phyloP scores from a whole-genome alignment of 2,113 vertebrate species.

The Oryzias celebensis region DNA sequence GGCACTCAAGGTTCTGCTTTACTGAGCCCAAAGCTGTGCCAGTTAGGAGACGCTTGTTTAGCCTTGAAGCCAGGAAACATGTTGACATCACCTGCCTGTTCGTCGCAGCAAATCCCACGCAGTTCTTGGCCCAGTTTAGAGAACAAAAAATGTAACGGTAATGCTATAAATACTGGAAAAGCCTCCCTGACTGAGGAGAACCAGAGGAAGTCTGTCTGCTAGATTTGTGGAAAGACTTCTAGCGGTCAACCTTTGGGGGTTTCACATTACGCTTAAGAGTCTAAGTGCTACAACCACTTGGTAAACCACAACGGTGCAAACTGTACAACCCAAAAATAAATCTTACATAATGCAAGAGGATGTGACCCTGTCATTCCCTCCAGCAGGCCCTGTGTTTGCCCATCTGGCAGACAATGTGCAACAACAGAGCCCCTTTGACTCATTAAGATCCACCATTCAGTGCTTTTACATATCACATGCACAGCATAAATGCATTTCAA shows the following conservation, averaged over 20 bases:
- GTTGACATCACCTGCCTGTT: slow-evolving; percentile 46
- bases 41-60: slow-evolving; percentile 27
- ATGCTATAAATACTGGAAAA: slow-evolving; percentile 27
- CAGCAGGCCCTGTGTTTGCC: slow-evolving; percentile 53
- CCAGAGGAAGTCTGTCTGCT: slow-evolving; percentile 13
- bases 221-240: slow-evolving; percentile 21
- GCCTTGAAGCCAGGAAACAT: slow-evolving; percentile 16
- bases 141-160: slow-evolving; percentile 13
- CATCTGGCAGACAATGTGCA: slow-evolving; percentile 62
- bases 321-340: slow-evolving; percentile 68
- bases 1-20: slow-evolving; percentile 30
- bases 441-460: slow-evolving; percentile 24
- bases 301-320: slow-evolving; percentile 56
- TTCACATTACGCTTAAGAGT: slow-evolving; percentile 38
- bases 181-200: slow-evolving; percentile 20
- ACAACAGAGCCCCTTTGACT: slow-evolving; percentile 31
- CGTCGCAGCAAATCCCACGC: slow-evolving; percentile 24
- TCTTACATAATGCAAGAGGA: slow-evolving; percentile 63
- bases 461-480: slow-evolving; percentile 6
- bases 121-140: slow-evolving; percentile 37
- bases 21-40: slow-evolving; percentile 28
- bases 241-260: slow-evolving; percentile 37
- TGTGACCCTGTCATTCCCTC: slow-evolving; percentile 64
- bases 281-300: slow-evolving; percentile 48
- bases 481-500: background rate